phyloP scores from a whole-genome alignment of 2,113 vertebrate genomes.

The Petrocephalus microphthalmus region DNA sequence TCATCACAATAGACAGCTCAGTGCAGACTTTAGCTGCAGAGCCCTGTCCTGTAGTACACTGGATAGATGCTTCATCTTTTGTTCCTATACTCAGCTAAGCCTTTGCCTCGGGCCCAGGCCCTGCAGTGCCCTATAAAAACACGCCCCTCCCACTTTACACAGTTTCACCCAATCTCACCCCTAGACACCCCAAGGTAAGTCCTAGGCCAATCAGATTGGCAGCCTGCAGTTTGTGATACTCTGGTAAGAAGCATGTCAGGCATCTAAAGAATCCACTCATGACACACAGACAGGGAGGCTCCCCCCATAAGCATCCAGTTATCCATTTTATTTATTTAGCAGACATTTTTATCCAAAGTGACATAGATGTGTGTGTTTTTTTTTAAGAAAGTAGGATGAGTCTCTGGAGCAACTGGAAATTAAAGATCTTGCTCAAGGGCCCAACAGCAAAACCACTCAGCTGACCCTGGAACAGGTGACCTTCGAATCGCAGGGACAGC shows the following conservation, averaged over 20 bases:
- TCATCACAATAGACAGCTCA: neutral
- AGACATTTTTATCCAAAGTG: neutral
- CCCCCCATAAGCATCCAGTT: neutral
- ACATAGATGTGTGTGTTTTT: neutral
- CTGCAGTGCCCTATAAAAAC: neutral
- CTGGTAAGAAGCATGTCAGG: neutral
- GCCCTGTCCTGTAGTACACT: neutral
- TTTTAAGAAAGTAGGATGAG: neutral
- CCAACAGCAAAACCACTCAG: neutral
- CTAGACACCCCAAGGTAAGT: neutral
- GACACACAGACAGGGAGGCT: neutral
- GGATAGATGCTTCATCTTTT: neutral
- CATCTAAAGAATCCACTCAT: neutral
- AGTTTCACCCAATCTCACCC: neutral
- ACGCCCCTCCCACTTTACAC: neutral
- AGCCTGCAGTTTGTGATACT: neutral
- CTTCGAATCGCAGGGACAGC: neutral
- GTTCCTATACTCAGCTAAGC: neutral
- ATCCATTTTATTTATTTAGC: neutral
- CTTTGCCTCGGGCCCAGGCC: neutral
- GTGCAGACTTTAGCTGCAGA: neutral
- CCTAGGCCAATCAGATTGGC: neutral
- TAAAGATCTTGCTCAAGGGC: neutral
- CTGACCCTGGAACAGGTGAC: neutral
- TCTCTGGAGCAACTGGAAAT: neutral